Evolutionary conservation across 53 echinoderm and acorn worm species (phyloP).

Genomic region (Stichopus horrens): DNA sequence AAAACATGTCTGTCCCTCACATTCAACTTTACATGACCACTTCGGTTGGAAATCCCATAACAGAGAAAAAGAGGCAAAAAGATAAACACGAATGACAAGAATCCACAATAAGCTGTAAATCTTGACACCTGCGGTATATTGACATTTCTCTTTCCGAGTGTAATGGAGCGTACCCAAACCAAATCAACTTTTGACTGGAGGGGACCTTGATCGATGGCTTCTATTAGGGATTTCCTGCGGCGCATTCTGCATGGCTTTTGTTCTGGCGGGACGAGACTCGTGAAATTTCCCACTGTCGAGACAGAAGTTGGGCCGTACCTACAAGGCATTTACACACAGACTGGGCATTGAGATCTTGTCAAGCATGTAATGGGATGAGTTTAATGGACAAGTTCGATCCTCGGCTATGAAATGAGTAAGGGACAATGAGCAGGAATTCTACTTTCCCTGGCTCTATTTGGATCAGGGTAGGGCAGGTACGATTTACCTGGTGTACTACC

Average conservation of each 20-base stretch:
- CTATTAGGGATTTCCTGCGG: neutral
- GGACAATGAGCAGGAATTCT: too few species aligned
- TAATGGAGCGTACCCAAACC: neutral
- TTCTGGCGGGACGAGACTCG: neutral
- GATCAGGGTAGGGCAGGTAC: too few species aligned
- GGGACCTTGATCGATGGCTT: neutral
- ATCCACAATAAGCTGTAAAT: neutral
- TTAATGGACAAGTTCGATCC: neutral
- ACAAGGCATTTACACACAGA: neutral
- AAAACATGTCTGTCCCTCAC: too few species aligned
- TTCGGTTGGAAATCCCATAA: too few species aligned
- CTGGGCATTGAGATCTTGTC: neutral
- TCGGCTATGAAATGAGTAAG: too few species aligned
- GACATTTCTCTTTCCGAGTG: neutral
- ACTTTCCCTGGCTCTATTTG: too few species aligned
- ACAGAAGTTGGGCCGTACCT: neutral
- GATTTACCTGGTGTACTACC: too few species aligned
- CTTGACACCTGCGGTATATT: neutral
- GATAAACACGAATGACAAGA: neutral
- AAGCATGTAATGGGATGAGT: neutral
- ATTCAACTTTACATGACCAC: too few species aligned
- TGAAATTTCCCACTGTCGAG: constrained; percentile 5
- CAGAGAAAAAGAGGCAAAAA: neutral
- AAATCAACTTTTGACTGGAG: neutral
- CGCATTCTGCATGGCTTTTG: neutral